These are phyloP conservation scores for Lophotis ruficrista DNA, from an alignment of 2,113 vertebrate genomes.

Conservation along the genomic window DNA sequence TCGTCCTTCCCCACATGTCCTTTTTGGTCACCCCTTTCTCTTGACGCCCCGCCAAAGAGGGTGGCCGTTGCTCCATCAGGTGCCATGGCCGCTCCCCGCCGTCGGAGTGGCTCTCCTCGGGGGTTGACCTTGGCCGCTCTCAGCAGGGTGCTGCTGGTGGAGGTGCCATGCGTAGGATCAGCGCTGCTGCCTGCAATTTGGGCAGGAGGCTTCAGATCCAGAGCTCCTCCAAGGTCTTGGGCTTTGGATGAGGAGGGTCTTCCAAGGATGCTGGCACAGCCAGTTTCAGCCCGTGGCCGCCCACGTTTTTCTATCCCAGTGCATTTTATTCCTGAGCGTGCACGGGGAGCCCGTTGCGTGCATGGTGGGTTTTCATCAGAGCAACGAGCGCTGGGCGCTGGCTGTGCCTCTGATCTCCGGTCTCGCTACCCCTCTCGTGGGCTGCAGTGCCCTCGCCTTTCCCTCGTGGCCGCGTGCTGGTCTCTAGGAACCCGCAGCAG, in stretches of 20 bases:
- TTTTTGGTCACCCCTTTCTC: background rate
- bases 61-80: background rate
- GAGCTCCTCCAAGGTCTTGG: background rate
- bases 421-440: rapidly evolving
- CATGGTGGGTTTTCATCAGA: background rate
- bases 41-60: rapidly evolving
- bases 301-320: rapidly evolving
- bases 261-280: background rate
- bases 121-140: background rate
- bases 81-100: background rate
- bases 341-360: background rate
- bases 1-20: background rate
- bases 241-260: background rate
- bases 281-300: background rate
- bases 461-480: background rate
- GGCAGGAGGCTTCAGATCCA: background rate
- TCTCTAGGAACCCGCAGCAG: background rate
- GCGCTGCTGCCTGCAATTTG: rapidly evolving
- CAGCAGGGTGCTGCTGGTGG: background rate
- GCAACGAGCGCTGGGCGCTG: rapidly evolving
- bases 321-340: background rate
- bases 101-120: background rate
- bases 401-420: rapidly evolving
- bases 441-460: rapidly evolving
- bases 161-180: rapidly evolving